Evolutionary conservation across 2,113 vertebrate genomes (phyloP), one percentile per base, ranked within the genome.

Genomic region (Cololabis saira): DNA sequence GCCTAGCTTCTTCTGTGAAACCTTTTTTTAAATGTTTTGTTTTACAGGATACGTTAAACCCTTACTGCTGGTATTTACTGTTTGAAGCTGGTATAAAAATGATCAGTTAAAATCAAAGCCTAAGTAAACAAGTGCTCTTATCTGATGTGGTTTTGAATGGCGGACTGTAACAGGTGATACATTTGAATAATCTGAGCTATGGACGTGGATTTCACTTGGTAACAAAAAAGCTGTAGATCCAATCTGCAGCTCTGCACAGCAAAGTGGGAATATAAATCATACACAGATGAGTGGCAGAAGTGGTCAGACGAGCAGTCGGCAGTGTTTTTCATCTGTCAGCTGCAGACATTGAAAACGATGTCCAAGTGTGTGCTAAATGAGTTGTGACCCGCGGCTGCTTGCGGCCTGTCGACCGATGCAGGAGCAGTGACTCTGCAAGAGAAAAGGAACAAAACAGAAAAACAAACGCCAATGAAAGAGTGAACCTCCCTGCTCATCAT

Each of bases 391-490:
- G 5, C 27, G 62, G 67, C 79, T 74, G 72, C 80, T 76, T 74
- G 75, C 80, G 24, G 77, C 69, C 43, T 4, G 49, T 37, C 18
- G 67, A 45, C 63, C 45, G 19, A 59, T 70, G 80, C 66, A n/a
- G 33, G 55, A 70, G 75, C 70, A 51, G 67, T 49, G 75, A 82
- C 76, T 82, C 80, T 8, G 67, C 48, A 1, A 69, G 65, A 81
- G 61, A 74, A 81, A 82, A 63, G 75, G 63, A 72, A 86, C 73
- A 82, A 87, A 87, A 84, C 74, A 75, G 60, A 71, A 87, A 90
- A 92, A 91, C 88, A 91, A 91, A 87, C 72, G 75, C 42, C 37
- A 14, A 78, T 88, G 83, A 91, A 87, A 83, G 85, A 80, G 67
- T 72, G 76, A 82, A 84, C 87, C 86, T 86, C 89, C 83, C 72